Base-by-base conservation (phyloP, 2,888 invertebrate species). In the Drosophila dives region DNA sequence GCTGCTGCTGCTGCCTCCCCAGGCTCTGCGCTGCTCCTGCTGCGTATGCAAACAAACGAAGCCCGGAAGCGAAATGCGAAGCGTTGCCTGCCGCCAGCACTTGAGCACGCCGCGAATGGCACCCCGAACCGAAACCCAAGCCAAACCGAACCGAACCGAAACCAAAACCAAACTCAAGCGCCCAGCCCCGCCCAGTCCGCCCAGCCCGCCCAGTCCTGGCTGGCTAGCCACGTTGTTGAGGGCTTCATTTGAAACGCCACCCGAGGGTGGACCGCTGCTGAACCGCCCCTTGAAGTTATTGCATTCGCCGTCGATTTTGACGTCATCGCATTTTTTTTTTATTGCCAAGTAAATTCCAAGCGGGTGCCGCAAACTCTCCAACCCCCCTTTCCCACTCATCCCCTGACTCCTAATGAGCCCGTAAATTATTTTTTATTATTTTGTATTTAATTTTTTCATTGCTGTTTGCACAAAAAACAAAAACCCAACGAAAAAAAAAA, bases 341-440 rank as follows among this genome's bases (percentile, higher is more conserved):
- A 80, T 80, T 80, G 79, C 77, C 59, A 48, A 49, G 67, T 69
- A 64, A 77, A 79, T 77, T 75, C 54, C 76, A 80, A 75, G 76
- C 80, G 72, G 80, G 72, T 51, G 59, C 61, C 68, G 59, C 61
- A 50, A 49, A 29, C 51, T 56, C 56, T 42, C n/a, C n/a, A n/a
- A 29, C 63, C 42, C 36, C 48, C 23, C 64, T 1, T 33, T 23
- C 40, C 1, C 10, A 15, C 50, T 29, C 55, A 20, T 38, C 34
- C 53, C 29, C 38, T 71, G 72, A 69, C 83, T 77, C 83, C 83
- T 90, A 87, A 87, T 87, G 90, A 87, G 86, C 76, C 80, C 89
- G 86, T 87, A 87, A 90, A 87, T 87, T 83, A 83, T 90, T 87
- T 90, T 87, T 90, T 87, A 83, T 90, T 89, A 86, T 89, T 86